phyloP scores from a whole-genome alignment of 1,140 invertebrate genomes.

The Drosophila elegans region DNA sequence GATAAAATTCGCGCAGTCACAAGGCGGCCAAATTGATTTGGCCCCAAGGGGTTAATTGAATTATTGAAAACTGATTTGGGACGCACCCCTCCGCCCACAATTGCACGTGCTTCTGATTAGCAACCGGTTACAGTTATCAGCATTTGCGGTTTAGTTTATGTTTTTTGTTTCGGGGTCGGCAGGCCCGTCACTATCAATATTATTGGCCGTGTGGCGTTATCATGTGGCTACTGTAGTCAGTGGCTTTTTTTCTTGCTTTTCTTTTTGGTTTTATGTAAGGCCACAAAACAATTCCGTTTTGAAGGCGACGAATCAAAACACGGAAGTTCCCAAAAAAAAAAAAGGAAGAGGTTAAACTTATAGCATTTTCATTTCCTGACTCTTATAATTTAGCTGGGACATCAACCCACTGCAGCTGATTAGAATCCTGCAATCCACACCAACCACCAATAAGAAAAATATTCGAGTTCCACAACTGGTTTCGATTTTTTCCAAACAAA shows the following conservation, averaged over 20 bases:
- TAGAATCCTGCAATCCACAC: not conserved
- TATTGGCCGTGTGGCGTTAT: slow-evolving; percentile 33
- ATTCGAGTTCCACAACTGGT: not conserved
- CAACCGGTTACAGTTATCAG: slow-evolving; percentile 35
- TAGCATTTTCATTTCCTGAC: not conserved
- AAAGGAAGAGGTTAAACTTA: not conserved
- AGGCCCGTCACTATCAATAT: slow-evolving; percentile 37
- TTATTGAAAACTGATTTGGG: slow-evolving; percentile 75
- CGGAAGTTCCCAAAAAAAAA: slow-evolving; percentile 32
- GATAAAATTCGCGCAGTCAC: slow-evolving; percentile 43
- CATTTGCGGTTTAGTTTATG: not conserved
- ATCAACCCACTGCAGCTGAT: not conserved
- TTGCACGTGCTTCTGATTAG: slow-evolving; percentile 63
- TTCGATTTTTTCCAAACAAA: not conserved
- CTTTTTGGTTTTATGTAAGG: slow-evolving; percentile 33
- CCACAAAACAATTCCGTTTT: slow-evolving; percentile 19
- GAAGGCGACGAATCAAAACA: slow-evolving; percentile 27
- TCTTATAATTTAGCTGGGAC: slow-evolving; percentile 4
- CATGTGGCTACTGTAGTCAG: slow-evolving; percentile 40
- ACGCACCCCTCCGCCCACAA: not conserved
- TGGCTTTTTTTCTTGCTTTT: slow-evolving; percentile 12
- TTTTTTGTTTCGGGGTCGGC: slow-evolving; percentile 27
- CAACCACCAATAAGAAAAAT: not conserved
- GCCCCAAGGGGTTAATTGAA: slow-evolving; percentile 82
- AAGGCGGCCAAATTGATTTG: slow-evolving; percentile 67